Evolutionary conservation across 2,888 invertebrate genomes (phyloP).

Genomic region (Lymantria dispar): DNA sequence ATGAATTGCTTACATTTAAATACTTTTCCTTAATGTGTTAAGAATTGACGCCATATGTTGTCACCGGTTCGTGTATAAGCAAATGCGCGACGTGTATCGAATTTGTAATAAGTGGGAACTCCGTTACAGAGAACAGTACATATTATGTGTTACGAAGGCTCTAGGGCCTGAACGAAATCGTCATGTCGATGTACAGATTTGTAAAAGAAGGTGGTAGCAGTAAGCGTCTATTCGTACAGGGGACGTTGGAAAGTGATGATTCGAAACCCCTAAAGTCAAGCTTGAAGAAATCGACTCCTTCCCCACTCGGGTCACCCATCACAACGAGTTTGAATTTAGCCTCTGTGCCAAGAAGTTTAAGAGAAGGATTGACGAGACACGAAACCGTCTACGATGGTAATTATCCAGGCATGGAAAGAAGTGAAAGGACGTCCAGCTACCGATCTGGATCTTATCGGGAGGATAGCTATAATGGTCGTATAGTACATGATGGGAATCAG

Average conservation of each 20-base stretch:
- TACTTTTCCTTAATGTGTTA: constrained; percentile 30
- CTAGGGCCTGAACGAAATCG: constrained; percentile 56
- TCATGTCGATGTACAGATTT: constrained; percentile 90
- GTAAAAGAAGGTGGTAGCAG: constrained; percentile 85
- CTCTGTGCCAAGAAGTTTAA: constrained; percentile 79
- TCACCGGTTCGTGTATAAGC: constrained; percentile 40
- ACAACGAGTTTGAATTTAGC: constrained; percentile 84
- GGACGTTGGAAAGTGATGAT: constrained; percentile 85
- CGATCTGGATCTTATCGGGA: constrained; percentile 69
- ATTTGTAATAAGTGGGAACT: constrained; percentile 58
- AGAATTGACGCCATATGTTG: constrained; percentile 37
- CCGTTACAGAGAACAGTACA: constrained; percentile 54
- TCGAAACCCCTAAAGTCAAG: constrained; percentile 77
- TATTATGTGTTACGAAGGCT: constrained; percentile 61
- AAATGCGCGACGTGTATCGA: constrained; percentile 58
- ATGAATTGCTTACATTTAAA: constrained; percentile 24
- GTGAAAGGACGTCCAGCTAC: constrained; percentile 49
- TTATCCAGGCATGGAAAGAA: constrained; percentile 70
- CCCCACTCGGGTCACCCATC: constrained; percentile 83
- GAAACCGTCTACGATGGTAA: constrained; percentile 77
- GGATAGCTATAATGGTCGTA: constrained; percentile 71
- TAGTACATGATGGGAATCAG: constrained; percentile 75
- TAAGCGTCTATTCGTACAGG: constrained; percentile 89
- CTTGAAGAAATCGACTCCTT: constrained; percentile 72
- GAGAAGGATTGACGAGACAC: constrained; percentile 76